Base-by-base conservation (phyloP, 2,888 invertebrate species). In the Erebia aethiops region DNA sequence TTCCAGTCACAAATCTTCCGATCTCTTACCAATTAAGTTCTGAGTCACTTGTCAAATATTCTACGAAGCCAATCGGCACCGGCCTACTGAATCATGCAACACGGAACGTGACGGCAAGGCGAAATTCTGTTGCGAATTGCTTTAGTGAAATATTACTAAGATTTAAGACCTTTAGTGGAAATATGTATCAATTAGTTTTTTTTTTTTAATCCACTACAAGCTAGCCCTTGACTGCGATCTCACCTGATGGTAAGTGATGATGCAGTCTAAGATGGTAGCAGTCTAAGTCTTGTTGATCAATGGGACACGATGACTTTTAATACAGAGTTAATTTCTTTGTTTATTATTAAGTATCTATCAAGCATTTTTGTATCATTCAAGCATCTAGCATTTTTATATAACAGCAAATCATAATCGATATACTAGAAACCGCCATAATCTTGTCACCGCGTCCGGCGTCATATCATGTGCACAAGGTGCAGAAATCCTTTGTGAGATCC, bases 71-170 rank as follows among this genome's bases (percentile, higher is more conserved):
- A 61, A 67, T 62, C 61, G 21, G 54, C 54, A 54, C 41, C 18
- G 41, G 56, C 56, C 61, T 56, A 67, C 62, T 70, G 66, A 70
- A 66, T 67, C 70, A 70, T 58, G 56, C 61, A 70, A 67, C 43
- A 21, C 62, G 66, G 70, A 57, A 70, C 67, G 67, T 67, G 70
- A 62, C 56, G 16, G 43, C 69, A 8, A 62, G 16, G 14, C 46
- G 49, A 57, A 67, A 61, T 65, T 14, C 65, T 43, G 10, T 18
- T 13, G 35, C 54, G 16, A 51, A 51, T 26, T n/a, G 63, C 14
- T 9, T 51, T 51, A 51, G n/a, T 21, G 21, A 62, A 62, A 49
- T 46, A 49, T 49, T 26, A 26, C 26, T 26, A 26, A 35, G 35
- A 35, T 35, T 35, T 62, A 62, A 49, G 21, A 49, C 18, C 62